phyloP scores from a whole-genome alignment of 2,797 vertebrate species.

The Ibycter americanus region DNA sequence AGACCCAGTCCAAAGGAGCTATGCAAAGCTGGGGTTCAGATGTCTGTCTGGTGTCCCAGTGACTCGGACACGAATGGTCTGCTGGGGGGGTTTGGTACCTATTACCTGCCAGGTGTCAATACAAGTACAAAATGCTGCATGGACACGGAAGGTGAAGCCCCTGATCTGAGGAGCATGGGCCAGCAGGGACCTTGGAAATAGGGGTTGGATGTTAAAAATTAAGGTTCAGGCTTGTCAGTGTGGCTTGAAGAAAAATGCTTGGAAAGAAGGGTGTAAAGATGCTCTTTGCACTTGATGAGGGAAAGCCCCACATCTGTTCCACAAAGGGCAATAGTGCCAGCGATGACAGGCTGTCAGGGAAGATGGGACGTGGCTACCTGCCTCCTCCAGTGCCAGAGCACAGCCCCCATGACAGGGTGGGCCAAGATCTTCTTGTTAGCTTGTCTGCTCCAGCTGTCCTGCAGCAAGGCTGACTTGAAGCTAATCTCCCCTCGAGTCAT shows the following conservation, averaged over 20 bases:
- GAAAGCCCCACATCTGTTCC: neutral
- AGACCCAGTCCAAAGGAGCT: neutral
- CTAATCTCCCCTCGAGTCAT: fast-evolving
- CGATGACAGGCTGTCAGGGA: neutral
- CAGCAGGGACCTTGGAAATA: neutral
- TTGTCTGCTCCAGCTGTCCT: neutral
- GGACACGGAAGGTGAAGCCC: neutral
- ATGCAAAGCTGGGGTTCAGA: neutral
- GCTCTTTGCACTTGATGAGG: neutral
- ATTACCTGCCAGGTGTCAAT: fast-evolving
- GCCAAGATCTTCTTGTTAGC: neutral
- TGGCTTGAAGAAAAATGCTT: neutral
- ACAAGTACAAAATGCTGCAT: fast-evolving
- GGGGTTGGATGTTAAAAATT: neutral
- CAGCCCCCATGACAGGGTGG: fast-evolving
- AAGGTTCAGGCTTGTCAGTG: neutral
- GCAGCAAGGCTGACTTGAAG: neutral
- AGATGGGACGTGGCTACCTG: fast-evolving
- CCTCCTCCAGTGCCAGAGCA: neutral
- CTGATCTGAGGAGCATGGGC: neutral
- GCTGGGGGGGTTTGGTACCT: neutral
- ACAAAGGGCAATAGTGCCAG: neutral
- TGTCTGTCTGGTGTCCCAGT: neutral
- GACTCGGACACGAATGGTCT: too few species aligned
- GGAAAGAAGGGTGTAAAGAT: neutral